Evolutionary conservation across 2,888 invertebrate species (phyloP), one percentile per base, ranked within the genome.

Genomic region (Rosalia funebris): DNA sequence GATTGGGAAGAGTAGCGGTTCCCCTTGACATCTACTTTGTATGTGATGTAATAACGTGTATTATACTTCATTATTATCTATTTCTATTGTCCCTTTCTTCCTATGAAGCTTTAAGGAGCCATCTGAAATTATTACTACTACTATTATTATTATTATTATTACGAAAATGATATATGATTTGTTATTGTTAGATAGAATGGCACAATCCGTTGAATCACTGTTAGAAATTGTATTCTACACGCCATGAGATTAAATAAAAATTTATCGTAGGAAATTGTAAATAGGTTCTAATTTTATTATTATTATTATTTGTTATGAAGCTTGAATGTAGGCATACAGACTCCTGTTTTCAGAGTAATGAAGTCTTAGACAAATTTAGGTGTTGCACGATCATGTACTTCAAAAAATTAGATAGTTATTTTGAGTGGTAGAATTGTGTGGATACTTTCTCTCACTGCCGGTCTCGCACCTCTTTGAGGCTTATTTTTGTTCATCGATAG

Each of bases 41-140:
- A 53, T 53, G 53, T 53, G 53, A 53, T 53, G 53, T 53, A 53
- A n/a, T n/a, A n/a, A 41, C 14, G 53, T 53, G 53, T 53, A 53
- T 53, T 53, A 50, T 50, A 50, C 25, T 39, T 25, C n/a, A n/a
- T 48, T 34, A 37, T 50, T 53, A 53, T 53, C 53, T 53, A 42
- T 53, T 53, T 32, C 42, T 53, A 41, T 31, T 42, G 41, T 20
- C 31, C 15, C 14, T 15, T n/a, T n/a, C n/a, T n/a, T 15, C 17
- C 19, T 11, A 12, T 31, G 31, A 17, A 41, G 41, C 20, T 25
- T 50, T 37, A 41, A 53, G n/a, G 37, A 42, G 53, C 42, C 17
- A 12, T 53, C 32, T 31, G 16, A 32, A 53, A 53, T 53, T 53
- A 32, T 32, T 53, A 25, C 42, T n/a, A 34, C 34, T 10, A 34